Base-by-base conservation (phyloP, 2,888 invertebrate species). In the Pseudococcus jackbeardsleyi region DNA sequence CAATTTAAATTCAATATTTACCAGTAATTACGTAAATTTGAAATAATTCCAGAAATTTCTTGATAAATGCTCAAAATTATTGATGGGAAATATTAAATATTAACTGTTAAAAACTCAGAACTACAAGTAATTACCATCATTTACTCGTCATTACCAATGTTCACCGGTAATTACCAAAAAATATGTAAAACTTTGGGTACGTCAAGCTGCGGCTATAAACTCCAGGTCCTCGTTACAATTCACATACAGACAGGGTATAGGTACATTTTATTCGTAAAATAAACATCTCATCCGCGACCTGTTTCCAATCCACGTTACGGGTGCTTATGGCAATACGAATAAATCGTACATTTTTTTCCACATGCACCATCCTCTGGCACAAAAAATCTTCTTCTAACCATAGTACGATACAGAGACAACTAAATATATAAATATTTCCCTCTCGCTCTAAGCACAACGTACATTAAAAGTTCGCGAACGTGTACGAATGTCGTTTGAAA, bases 401-500 rank as follows among this genome's bases (percentile, higher is more conserved):
- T 17, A 11, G n/a, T 46, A 59, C 59, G n/a, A 59, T 22, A 22
- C 64, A 59, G n/a, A 59, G 7, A 64, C 64, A 22, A 46, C 19
- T 82, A 82, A 82, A 82, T 82, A 82, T 82, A 82, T 82, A 82
- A 42, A 82, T 19, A 42, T 82, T 46, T 82, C 33, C 46, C 22
- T 46, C 79, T 33, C 72, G 33, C 72, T 72, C 72, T 72, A 72
- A 72, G 26, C 54, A 42, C 17, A 64, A 85, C 46, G 54, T 42
- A 85, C 42, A 85, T 85, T 64, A 64, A 85, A 85, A 85, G 85
- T 85, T 85, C 42, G 59, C 64, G 64, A 85, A 85, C 85, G 85
- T 59, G 85, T 85, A 85, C 54, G 85, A 85, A 85, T 64, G 85
- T 59, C 50, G 85, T 85, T 64, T 64, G 64, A 85, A 85, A 85